Base-by-base conservation (phyloP, 2,113 vertebrate genomes). In the Tylochromis polylepis region DNA sequence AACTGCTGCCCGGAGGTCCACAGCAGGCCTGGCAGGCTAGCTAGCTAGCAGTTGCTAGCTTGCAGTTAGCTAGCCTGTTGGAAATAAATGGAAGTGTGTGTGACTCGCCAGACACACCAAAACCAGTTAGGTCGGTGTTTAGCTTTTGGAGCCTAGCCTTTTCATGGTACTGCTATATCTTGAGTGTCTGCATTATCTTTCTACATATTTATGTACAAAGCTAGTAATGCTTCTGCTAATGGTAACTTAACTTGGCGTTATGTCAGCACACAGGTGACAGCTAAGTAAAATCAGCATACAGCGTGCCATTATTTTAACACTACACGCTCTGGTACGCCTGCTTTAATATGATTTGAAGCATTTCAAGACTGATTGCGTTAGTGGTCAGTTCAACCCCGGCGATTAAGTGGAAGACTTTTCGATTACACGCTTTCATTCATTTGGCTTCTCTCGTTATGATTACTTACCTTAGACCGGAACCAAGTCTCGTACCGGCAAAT, bases 11-110 rank as follows among this genome's bases (percentile, higher is more conserved):
- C 16, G 65, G 15, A 78, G 84, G 49, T 67, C n/a, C 84, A 84
- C 57, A 11, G 5, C 86, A 81, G 94, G 94, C 92, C 95, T 70
- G 86, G 46, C 67, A 59, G 31, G 85, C 83, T 82, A 53, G 62
- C 41, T 85, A 87, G 88, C 89, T 91, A 86, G 85, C 80, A 49
- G 4, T 78, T 83, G 91, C 88, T 95, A 94, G 90, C 90, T 79
- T 62, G 29, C 65, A 55, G 38, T 84, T 82, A 79, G 90, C 75
- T 85, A 78, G 60, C 85, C 84, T 5, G 20, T 72, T 87, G 51
- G 46, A 60, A 59, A 82, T 81, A 34, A 22, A 70, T 10, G 27
- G 16, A 20, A 16, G n/a, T 31, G 22, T 65, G 11, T 22, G n/a
- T 58, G 67, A 57, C 49, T 88, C 22, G 2, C 3, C 14, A 27